phyloP scores from a whole-genome alignment of 2,888 invertebrate genomes.

The Brachyptera risi region DNA sequence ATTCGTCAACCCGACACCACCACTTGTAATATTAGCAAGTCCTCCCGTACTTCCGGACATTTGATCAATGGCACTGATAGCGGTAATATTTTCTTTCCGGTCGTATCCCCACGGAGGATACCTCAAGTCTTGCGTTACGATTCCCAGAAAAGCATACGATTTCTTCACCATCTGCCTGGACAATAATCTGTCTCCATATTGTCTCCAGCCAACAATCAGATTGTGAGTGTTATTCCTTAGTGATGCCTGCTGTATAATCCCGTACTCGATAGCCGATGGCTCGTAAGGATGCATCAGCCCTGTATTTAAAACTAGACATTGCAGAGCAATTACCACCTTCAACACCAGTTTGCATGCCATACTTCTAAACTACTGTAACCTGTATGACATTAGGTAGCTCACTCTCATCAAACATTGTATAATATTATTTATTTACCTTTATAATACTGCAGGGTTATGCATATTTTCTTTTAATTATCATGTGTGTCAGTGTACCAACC shows the following conservation, averaged over 20 bases:
- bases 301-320: too few relatives aligned
- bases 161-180: conserved; percentile 37
- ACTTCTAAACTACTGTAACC: too few relatives aligned
- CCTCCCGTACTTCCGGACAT: conserved; percentile 49
- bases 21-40: conserved; percentile 41
- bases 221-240: conserved; percentile 32
- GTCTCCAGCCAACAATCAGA: conserved; percentile 34
- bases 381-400: too few relatives aligned
- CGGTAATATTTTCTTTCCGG: conserved; percentile 40
- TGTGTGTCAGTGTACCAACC: too few relatives aligned
- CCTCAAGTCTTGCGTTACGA: conserved; percentile 36
- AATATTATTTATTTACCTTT: too few relatives aligned
- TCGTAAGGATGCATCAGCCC: too few relatives aligned
- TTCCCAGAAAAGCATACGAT: conserved; percentile 37
- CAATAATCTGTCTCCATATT: conserved; percentile 35
- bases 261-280: conserved; percentile 22
- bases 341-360: too few relatives aligned
- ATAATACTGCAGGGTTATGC: too few relatives aligned
- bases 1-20: conserved; percentile 44
- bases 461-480: too few relatives aligned
- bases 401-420: too few relatives aligned
- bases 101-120: conserved; percentile 35
- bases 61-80: conserved; percentile 45
- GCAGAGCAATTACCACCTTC: too few relatives aligned
- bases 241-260: conserved; percentile 21